A percentile compares a stretch with the other conserved stretches of the same genome.
These are phyloP conservation scores for Rhagonycha fulva DNA, from an alignment of 2,888 invertebrate species.

Conservation along the genomic window DNA sequence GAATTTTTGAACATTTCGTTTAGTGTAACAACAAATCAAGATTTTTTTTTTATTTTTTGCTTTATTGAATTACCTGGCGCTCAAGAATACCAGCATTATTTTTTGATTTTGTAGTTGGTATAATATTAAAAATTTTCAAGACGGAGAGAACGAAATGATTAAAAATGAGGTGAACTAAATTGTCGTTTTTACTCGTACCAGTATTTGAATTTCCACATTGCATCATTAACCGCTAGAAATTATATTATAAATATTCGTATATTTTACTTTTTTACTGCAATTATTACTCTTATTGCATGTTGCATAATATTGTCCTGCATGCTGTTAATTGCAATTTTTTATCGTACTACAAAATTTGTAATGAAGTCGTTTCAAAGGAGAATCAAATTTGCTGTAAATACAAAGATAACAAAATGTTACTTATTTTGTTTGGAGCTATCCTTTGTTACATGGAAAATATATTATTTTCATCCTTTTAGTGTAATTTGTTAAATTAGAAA, in stretches of 20 bases:
- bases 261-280: neutral
- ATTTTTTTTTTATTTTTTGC: too few relatives aligned
- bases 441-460: neutral
- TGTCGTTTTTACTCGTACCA: too few relatives aligned
- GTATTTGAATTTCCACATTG: too few relatives aligned
- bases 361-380: neutral
- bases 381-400: neutral
- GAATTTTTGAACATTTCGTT: too few relatives aligned
- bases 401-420: neutral
- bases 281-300: neutral
- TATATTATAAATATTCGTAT: neutral
- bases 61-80: too few relatives aligned
- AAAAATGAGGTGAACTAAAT: too few relatives aligned
- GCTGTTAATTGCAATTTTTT: neutral
- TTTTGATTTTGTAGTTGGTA: too few relatives aligned
- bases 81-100: too few relatives aligned
- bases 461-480: neutral
- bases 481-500: neutral
- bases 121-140: too few relatives aligned
- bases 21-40: too few relatives aligned
- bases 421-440: neutral
- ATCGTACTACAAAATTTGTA: neutral
- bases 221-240: neutral
- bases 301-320: neutral
- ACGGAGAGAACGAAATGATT: too few relatives aligned